These are phyloP conservation scores for Melolontha melolontha DNA, from an alignment of 2,888 invertebrate genomes.

Conservation along the genomic window DNA sequence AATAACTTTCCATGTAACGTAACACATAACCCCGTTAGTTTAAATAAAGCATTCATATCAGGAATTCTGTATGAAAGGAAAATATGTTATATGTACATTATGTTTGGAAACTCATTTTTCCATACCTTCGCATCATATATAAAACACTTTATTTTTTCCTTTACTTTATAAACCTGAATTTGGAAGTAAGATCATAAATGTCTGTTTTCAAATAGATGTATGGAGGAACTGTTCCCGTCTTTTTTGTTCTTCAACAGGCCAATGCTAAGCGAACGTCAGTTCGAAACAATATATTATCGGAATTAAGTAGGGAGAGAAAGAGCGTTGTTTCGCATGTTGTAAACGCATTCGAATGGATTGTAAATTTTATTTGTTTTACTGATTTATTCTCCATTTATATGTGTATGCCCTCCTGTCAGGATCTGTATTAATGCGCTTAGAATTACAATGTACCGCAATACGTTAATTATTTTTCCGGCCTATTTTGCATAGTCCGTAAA, in stretches of 20 bases:
- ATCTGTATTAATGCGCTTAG: constrained; percentile 36
- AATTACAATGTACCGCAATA: constrained; percentile 34
- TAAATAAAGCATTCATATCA: too few species aligned
- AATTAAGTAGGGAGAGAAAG: constrained; percentile 35
- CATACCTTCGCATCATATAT: background rate
- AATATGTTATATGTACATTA: too few species aligned
- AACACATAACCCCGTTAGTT: too few species aligned
- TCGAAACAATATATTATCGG: constrained; percentile 32
- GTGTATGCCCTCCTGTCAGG: constrained; percentile 8
- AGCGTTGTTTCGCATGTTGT: constrained; percentile 36
- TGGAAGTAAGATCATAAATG: constrained; percentile 33
- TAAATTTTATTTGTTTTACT: constrained; percentile 43
- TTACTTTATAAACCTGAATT: constrained; percentile 22
- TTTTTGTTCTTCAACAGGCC: constrained; percentile 9
- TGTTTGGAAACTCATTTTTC: background rate
- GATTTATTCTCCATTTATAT: constrained; percentile 36
- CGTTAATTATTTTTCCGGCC: constrained; percentile 34
- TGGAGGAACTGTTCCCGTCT: constrained; percentile 33
- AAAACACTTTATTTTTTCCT: constrained; percentile 34
- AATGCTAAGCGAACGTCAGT: constrained; percentile 29
- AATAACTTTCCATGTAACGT: too few species aligned
- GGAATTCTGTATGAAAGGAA: too few species aligned
- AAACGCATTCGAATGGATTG: constrained; percentile 41
- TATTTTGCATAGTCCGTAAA: constrained; percentile 35
- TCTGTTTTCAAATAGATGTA: constrained; percentile 21